Base-by-base conservation (phyloP, 2,797 vertebrate species). In the Anomalospiza imberbis region DNA sequence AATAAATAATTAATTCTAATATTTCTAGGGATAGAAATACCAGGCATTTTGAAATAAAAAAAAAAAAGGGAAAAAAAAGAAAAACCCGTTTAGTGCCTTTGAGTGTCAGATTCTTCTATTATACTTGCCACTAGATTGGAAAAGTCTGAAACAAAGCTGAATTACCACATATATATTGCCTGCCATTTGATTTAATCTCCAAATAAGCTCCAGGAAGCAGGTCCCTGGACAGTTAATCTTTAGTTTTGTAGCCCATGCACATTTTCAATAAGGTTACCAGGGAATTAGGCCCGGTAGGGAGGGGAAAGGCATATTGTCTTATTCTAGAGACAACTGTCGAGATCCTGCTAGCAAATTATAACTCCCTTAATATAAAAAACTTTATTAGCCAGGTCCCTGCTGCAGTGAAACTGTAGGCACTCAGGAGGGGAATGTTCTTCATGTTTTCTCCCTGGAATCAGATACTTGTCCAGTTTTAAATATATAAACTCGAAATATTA, bases 131-230 rank as follows among this genome's bases (percentile, higher is more conserved):
- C 47, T 73, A 89, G 53, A 81, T 88, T 78, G 89, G 54, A 65
- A 96, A 95, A 97, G 93, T 95, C 92, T 92, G 93, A 96, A 97
- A 97, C 96, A 97, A 97, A 97, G 96, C 94, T 74, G 47, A 96
- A 97, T 98, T 97, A 97, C 95, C 94, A 97, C 97, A 97, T 97
- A 98, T 97, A 97, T 97, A 97, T 97, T 94, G 95, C 96, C 95
- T 98, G 96, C 95, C 97, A 97, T 98, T 98, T 98, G 97, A 98
- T 98, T 97, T 98, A 98, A 98, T 98, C 97, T 98, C 97, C 97
- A 98, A 98, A 97, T 97, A 97, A 97, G 97, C 97, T 97, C 94
- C 96, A 96, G 97, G 97, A 98, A 98, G 95, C 97, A 97, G 96
- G 95, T 98, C 96, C 97, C 97, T 96, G 97, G 97, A 97, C 97